Percentiles rank a stretch among this genome's conserved stretches.
Evolutionary conservation across 2,888 invertebrate species (phyloP).

Genomic region (Nemapogon koenigi): DNA sequence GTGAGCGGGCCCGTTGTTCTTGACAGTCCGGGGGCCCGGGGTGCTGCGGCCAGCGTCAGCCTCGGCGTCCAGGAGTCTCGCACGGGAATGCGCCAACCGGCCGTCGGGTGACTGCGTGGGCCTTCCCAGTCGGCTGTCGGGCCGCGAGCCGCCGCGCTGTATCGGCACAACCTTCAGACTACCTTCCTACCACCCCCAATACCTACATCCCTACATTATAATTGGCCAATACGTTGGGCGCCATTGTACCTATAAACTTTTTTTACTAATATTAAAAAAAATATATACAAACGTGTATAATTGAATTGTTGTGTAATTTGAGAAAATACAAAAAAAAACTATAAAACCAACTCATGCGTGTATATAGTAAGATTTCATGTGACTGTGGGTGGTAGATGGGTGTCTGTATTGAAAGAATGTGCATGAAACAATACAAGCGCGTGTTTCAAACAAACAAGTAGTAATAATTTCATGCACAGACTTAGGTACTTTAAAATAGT

Average conservation of each 20-base stretch:
- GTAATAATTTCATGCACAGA: conserved; percentile 5
- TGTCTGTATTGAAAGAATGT: conserved; percentile 17
- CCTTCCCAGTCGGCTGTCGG: conserved; percentile 22
- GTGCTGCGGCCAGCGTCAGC: conserved; percentile 59
- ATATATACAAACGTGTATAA: too few species aligned
- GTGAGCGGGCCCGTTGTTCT: conserved; percentile 14
- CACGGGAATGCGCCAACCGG: conserved; percentile 32
- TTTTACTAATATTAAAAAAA: too few species aligned
- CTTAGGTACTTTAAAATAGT: not conserved
- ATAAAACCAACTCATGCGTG: too few species aligned
- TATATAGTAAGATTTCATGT: not conserved
- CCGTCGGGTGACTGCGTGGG: conserved; percentile 18
- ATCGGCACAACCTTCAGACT: not conserved
- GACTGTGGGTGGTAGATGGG: conserved; percentile 9
- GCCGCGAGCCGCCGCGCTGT: conserved; percentile 17
- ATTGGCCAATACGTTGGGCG: too few species aligned
- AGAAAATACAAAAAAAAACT: too few species aligned
- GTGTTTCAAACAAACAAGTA: not conserved
- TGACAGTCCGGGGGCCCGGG: conserved; percentile 40
- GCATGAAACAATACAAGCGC: conserved; percentile 9
- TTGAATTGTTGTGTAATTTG: too few species aligned
- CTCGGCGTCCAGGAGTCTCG: conserved; percentile 56
- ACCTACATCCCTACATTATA: too few species aligned
- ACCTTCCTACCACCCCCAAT: not conserved
- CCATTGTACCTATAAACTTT: too few species aligned